These are phyloP conservation scores for Proales similis DNA, from an alignment of 1,140 invertebrate species.

Conservation along the genomic window DNA sequence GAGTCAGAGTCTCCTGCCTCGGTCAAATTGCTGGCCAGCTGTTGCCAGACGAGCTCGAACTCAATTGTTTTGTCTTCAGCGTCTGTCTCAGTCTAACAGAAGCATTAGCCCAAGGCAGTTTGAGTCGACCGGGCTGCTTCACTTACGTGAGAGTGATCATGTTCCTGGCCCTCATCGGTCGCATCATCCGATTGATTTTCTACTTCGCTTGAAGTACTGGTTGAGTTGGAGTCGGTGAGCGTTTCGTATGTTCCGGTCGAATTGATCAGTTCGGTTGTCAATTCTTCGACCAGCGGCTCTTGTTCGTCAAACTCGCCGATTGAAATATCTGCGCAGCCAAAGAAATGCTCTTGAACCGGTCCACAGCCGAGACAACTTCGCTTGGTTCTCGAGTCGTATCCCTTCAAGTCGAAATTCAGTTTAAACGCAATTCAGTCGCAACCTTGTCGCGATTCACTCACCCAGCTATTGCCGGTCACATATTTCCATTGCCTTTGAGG, in stretches of 20 bases:
- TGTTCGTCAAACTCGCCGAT: conserved; percentile 36
- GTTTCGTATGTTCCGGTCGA: background rate
- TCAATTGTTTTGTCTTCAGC: too few relatives aligned
- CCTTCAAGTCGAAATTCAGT: background rate
- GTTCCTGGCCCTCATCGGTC: too few relatives aligned
- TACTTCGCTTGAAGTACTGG: conserved; percentile 1
- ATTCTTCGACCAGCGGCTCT: conserved; percentile 19
- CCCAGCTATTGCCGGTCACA: conserved; percentile 29
- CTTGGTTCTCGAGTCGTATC: conserved; percentile 34
- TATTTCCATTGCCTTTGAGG: conserved; percentile 18
- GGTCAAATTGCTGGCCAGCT: background rate
- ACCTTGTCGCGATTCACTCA: background rate
- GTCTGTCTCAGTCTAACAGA: too few relatives aligned
- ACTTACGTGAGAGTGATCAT: too few relatives aligned
- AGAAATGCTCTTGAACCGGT: conserved; percentile 43
- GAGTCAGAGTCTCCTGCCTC: background rate
- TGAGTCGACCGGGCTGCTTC: too few relatives aligned
- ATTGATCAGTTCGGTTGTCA: background rate
- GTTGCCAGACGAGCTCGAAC: background rate
- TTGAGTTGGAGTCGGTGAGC: background rate
- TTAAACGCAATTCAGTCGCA: background rate
- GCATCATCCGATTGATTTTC: too few relatives aligned
- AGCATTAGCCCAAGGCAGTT: too few relatives aligned
- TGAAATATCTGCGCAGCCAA: conserved; percentile 42
- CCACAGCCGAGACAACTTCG: conserved; percentile 40